Conservation (phyloP, 2,797 vertebrate species). For the Scomberomorus guttatus region DNA sequence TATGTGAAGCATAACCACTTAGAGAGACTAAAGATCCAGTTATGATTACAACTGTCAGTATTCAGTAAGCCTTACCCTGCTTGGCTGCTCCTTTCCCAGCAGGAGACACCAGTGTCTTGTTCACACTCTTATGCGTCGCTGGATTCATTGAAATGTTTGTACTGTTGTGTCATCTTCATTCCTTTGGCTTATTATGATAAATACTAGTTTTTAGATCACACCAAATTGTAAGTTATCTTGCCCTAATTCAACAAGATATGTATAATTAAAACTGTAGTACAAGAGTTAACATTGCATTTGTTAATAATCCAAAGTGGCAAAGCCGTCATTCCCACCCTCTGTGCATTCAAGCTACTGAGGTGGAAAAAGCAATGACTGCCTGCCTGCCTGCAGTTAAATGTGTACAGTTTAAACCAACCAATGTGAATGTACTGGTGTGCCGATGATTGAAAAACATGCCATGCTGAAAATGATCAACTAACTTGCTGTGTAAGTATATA, state of each 20-base stretch:
- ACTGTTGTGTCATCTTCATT: constrained; percentile 26
- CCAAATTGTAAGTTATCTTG: constrained; percentile 16
- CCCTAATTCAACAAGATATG: constrained; percentile 40
- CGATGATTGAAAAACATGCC: constrained; percentile 23
- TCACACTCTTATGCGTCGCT: constrained; percentile 50
- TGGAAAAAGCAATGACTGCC: constrained; percentile 28
- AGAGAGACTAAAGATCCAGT: constrained; percentile 39
- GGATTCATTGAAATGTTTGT: constrained; percentile 42
- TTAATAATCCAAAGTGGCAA: constrained; percentile 40
- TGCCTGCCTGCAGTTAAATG: constrained; percentile 40
- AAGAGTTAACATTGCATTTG: constrained; percentile 18
- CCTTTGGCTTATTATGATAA: constrained; percentile 25
- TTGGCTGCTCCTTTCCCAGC: constrained; percentile 51
- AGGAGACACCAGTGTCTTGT: constrained; percentile 42
- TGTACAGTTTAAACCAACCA: constrained; percentile 13
- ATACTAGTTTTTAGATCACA: constrained; percentile 12
- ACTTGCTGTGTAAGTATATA: not conserved
- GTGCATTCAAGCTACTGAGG: constrained; percentile 26
- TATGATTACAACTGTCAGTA: constrained; percentile 53
- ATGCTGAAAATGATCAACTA: constrained; percentile 16
- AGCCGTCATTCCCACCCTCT: constrained; percentile 23
- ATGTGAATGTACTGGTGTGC: constrained; percentile 1
- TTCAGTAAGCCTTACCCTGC: constrained; percentile 40
- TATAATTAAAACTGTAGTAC: not conserved
- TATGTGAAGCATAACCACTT: constrained; percentile 27